Percentiles rank a stretch among this genome's conserved stretches.
Evolutionary conservation across 2,113 vertebrate species (phyloP).

Genomic region (Struthidea cinerea): DNA sequence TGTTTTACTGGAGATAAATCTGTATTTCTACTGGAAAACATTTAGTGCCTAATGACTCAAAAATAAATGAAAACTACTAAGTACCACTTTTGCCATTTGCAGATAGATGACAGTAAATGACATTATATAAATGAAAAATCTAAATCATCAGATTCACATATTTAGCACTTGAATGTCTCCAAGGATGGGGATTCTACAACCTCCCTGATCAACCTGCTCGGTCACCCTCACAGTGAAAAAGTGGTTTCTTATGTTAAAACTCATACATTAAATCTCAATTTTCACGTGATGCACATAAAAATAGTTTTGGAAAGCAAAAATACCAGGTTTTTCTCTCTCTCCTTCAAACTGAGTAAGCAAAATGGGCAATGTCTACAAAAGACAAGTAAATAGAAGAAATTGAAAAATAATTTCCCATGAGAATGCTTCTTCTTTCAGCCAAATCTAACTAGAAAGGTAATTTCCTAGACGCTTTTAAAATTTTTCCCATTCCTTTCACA

Average conservation of each 20-base stretch:
- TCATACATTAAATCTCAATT: background rate
- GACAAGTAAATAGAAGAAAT: background rate
- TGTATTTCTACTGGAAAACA: background rate
- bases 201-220: background rate
- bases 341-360: background rate
- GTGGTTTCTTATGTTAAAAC: background rate
- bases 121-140: background rate
- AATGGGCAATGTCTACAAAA: background rate
- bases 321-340: background rate
- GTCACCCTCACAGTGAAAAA: background rate
- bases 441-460: background rate
- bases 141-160: background rate
- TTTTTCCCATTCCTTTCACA: background rate
- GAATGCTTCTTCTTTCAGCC: background rate
- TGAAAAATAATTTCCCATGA: background rate
- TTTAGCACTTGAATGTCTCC: background rate
- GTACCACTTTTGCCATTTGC: background rate
- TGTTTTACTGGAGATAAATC: background rate
- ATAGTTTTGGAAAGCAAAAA: background rate
- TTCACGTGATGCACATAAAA: background rate
- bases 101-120: background rate
- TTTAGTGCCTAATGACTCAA: background rate
- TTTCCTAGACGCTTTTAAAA: background rate
- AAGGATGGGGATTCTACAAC: background rate
- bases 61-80: background rate